Evolutionary conservation across 2,113 vertebrate genomes (phyloP), one percentile per base, ranked within the genome.

Genomic region (Corythornis madagascariensis): DNA sequence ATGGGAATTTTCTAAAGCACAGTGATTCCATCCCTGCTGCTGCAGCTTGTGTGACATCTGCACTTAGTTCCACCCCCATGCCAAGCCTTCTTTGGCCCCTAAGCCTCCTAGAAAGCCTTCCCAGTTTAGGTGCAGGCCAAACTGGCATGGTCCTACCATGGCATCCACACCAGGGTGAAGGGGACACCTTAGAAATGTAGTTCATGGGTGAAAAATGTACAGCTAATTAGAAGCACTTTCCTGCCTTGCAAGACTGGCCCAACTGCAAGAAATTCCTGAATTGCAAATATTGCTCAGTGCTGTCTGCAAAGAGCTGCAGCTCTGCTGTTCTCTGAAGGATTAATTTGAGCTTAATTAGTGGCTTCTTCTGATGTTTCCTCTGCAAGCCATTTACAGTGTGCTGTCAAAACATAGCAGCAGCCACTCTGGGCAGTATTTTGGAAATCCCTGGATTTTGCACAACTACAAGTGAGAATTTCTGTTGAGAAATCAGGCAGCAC

Each of bases 331-430:
- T 95, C 91, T 26, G 47, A 92, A 79, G 53, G 72, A 83, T 91
- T 92, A 88, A 96, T 95, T 93, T 83, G 88, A 90, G 65, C 89
- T 93, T 94, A 57, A 91, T 93, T 94, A 57, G 12, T 80, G 75
- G 26, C 64, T 91, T 9, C 25, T 70, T 91, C 48, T 9, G 87
- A 48, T 25, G 74, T 60, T 81, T 79, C 79, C 64, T 81, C 88
- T 63, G 40, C 33, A 93, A 84, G 80, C 66, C 76, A 86, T 79
- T 85, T 83, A 53, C 83, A 83, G 20, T 1, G 5, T 56, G 31
- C 19, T 64, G 83, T 81, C 91, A 86, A 48, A 91, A 76, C 15
- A 38, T 0, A 86, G 38, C 3, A 35, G 86, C 17, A 78, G 47
- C 61, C 5, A 38, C 67, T 52, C n/a, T 43, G 64, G 92, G 60